phyloP scores from a whole-genome alignment of 2,113 vertebrate species.

The Catharus fuscescens region DNA sequence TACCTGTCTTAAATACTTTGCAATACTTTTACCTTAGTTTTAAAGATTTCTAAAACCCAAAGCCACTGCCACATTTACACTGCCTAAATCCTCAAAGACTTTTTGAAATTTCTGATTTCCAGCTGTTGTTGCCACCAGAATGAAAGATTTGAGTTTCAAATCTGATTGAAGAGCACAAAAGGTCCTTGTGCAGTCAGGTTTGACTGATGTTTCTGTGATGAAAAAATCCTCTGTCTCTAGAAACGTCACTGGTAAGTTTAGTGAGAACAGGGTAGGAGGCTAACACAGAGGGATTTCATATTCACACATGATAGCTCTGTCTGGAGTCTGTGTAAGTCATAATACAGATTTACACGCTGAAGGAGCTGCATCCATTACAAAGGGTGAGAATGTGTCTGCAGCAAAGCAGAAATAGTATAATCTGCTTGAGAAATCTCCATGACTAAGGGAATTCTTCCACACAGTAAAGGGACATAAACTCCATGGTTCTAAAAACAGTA shows the following conservation, averaged over 20 bases:
- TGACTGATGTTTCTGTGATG: not conserved
- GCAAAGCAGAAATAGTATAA: not conserved
- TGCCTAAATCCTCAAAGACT: not conserved
- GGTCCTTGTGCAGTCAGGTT: not conserved
- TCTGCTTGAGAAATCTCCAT: not conserved
- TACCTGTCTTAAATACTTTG: not conserved
- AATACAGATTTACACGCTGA: not conserved
- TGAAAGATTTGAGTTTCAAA: not conserved
- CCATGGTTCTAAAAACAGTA: not conserved
- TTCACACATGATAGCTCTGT: not conserved
- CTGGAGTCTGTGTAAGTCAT: not conserved
- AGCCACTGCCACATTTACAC: not conserved
- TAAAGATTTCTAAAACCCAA: not conserved
- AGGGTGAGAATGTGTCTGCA: not conserved
- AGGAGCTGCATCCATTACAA: not conserved
- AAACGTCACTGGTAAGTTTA: not conserved
- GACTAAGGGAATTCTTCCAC: not conserved
- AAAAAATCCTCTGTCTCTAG: not conserved
- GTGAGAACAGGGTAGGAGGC: not conserved
- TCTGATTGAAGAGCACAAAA: not conserved
- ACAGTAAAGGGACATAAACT: fast-evolving
- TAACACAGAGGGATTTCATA: not conserved
- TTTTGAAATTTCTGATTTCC: not conserved
- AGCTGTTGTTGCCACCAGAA: not conserved
- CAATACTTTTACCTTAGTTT: not conserved